Conservation (phyloP, 2,797 vertebrate genomes). For the Peromyscus nudipes region DNA sequence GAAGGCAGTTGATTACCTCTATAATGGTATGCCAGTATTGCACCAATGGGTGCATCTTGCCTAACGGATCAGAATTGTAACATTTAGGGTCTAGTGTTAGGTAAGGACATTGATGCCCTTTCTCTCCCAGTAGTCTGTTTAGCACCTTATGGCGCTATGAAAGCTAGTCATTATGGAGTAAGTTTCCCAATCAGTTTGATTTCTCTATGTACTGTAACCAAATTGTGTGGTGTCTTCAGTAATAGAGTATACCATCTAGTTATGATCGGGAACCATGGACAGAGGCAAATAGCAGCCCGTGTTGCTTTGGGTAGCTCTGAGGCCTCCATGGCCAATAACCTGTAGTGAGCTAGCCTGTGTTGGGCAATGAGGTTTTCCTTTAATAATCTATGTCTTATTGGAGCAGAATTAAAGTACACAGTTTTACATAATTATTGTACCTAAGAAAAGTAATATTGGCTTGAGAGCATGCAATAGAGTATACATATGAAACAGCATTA, state of each 20-base stretch:
- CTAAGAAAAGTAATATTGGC: background rate
- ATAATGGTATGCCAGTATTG: background rate
- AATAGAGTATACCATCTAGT: background rate
- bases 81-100: background rate
- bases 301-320: background rate
- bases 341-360: background rate
- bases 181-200: background rate
- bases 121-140: background rate
- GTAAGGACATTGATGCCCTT: background rate
- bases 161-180: background rate
- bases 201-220: background rate
- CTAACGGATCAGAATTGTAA: background rate
- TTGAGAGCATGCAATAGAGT: background rate
- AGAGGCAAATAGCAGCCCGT: background rate
- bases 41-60: background rate
- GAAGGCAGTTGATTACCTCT: background rate
- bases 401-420: background rate
- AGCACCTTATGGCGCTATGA: background rate
- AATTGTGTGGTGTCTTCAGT: background rate
- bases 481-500: background rate
- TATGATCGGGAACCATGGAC: background rate
- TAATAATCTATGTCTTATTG: background rate
- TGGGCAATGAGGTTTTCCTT: background rate
- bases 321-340: background rate
- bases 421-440: slow-evolving; percentile 8